A percentile compares a stretch with the other conserved stretches of the same genome.
Conservation (phyloP, 1,140 invertebrate genomes). For the Drosophila jambulina region DNA sequence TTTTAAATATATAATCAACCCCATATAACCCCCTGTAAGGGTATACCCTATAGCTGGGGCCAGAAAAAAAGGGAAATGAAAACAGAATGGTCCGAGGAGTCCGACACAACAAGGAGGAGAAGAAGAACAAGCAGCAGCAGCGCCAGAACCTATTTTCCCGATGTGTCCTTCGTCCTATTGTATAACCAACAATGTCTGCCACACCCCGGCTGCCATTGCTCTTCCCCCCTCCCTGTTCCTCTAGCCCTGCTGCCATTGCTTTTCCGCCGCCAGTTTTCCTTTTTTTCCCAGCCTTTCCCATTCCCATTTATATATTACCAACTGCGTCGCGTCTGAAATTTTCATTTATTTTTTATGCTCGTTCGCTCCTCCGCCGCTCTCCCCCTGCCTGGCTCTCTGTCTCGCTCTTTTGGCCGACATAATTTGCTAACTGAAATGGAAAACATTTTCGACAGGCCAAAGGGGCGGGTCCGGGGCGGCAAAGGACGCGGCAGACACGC, state of each 20-base stretch:
- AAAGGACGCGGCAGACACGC: slow-evolving; percentile 75
- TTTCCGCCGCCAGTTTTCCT: slow-evolving; percentile 16
- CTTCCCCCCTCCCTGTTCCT: background rate
- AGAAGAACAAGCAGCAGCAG: slow-evolving; percentile 20
- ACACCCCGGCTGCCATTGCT: slow-evolving; percentile 21
- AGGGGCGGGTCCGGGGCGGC: slow-evolving; percentile 18
- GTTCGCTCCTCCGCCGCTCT: slow-evolving; percentile 10
- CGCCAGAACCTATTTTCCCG: slow-evolving; percentile 44
- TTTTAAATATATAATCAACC: background rate
- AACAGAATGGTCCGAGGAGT: slow-evolving; percentile 55
- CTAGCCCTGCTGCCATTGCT: background rate
- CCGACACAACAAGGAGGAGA: slow-evolving; percentile 39
- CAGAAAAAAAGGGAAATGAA: slow-evolving; percentile 21
- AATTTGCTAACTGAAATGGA: slow-evolving; percentile 84
- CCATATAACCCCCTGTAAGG: background rate
- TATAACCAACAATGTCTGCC: slow-evolving; percentile 58
- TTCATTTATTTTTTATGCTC: slow-evolving; percentile 73
- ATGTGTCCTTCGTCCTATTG: slow-evolving; percentile 46
- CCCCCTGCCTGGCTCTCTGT: background rate
- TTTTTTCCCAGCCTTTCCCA: slow-evolving; percentile 33
- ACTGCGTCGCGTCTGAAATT: slow-evolving; percentile 79
- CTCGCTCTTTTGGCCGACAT: slow-evolving; percentile 75
- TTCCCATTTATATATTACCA: slow-evolving; percentile 56
- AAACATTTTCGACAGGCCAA: slow-evolving; percentile 80
- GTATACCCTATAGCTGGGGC: background rate